Evolutionary conservation across 2,888 invertebrate genomes (phyloP).

Genomic region (Coleophora deauratella): DNA sequence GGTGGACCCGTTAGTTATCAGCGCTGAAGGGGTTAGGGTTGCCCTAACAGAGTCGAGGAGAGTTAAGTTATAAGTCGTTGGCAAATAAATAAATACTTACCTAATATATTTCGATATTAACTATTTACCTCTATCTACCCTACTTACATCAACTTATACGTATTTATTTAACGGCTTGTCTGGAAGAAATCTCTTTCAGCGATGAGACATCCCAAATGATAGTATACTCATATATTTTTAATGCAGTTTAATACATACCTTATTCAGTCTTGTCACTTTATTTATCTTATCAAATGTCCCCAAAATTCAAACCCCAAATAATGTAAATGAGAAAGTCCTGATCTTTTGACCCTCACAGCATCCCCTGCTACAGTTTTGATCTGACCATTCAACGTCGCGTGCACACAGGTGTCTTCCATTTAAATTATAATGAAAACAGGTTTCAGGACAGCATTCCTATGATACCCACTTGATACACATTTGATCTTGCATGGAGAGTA

Average conservation of each 20-base stretch:
- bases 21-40: conserved; percentile 34
- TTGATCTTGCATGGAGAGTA: conserved; percentile 30
- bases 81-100: too few relatives aligned
- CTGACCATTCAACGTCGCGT: conserved; percentile 7
- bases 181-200: too few relatives aligned
- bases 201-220: too few relatives aligned
- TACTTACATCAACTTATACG: too few relatives aligned
- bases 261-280: too few relatives aligned
- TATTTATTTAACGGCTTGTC: too few relatives aligned
- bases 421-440: conserved; percentile 16
- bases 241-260: too few relatives aligned
- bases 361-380: conserved; percentile 37
- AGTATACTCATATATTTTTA: too few relatives aligned
- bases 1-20: conserved; percentile 53
- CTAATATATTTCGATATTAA: too few relatives aligned
- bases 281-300: neutral
- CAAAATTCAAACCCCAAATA: conserved; percentile 20
- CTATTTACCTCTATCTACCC: too few relatives aligned
- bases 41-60: too few relatives aligned
- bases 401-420: neutral
- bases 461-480: conserved; percentile 29
- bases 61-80: too few relatives aligned
- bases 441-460: conserved; percentile 24
- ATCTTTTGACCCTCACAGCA: conserved; percentile 32
- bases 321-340: conserved; percentile 25